These are phyloP conservation scores for Xyrichtys novacula DNA, from an alignment of 2,797 vertebrate genomes.

Conservation along the genomic window DNA sequence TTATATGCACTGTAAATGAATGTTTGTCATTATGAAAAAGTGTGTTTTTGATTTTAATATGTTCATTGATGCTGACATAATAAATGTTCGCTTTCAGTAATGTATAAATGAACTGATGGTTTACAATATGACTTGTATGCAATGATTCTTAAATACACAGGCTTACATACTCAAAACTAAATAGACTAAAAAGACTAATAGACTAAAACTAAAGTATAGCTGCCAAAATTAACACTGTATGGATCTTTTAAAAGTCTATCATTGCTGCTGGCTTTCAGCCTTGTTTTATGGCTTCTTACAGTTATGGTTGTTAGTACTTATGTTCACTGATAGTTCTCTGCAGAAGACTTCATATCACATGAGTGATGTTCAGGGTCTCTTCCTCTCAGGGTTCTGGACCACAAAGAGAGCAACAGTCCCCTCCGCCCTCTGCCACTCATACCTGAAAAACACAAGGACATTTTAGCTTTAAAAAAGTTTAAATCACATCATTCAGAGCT, in stretches of 20 bases:
- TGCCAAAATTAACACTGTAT: too few species aligned
- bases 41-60: not conserved
- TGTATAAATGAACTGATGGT: not conserved
- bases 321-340: not conserved
- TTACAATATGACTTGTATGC: too few species aligned
- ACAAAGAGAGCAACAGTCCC: constrained; percentile 87
- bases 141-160: not conserved
- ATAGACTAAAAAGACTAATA: too few species aligned
- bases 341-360: not conserved
- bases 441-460: constrained; percentile 77
- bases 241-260: too few species aligned
- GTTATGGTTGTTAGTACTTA: not conserved
- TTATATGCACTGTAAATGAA: too few species aligned
- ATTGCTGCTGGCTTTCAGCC: too few species aligned
- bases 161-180: not conserved
- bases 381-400: constrained; percentile 89
- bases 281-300: too few species aligned
- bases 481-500: too few species aligned
- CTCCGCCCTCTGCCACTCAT: constrained; percentile 87
- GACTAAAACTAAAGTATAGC: too few species aligned
- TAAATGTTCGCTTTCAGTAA: not conserved
- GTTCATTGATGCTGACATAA: not conserved
- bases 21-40: not conserved
- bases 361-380: constrained; percentile 77
- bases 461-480: not conserved